A percentile compares a stretch with the other conserved stretches of the same genome.
phyloP scores from a whole-genome alignment of 2,888 invertebrate genomes.

The Mimumesa dahlbomi region DNA sequence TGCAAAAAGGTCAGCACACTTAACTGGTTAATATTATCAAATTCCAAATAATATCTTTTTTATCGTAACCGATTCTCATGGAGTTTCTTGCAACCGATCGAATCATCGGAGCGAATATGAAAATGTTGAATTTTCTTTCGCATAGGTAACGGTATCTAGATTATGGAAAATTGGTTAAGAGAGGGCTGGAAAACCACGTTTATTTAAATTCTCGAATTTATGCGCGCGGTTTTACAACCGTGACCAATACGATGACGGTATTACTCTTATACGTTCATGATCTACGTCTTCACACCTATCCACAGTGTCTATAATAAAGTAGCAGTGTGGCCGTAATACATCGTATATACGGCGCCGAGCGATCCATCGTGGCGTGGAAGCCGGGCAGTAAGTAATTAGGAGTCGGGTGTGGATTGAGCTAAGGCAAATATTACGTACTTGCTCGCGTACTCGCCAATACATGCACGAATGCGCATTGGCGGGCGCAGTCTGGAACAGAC shows the following conservation, averaged over 20 bases:
- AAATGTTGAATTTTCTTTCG: no score
- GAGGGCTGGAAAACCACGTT: no score
- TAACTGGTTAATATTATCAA: no score
- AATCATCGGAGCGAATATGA: no score
- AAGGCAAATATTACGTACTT: slow-evolving; percentile 74
- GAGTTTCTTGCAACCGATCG: no score
- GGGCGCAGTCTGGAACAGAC: slow-evolving; percentile 55
- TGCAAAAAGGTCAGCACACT: no score
- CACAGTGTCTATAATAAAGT: slow-evolving; percentile 57
- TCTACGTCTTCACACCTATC: slow-evolving; percentile 41
- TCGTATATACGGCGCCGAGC: slow-evolving; percentile 47
- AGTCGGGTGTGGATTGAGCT: slow-evolving; percentile 72
- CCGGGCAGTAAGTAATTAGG: slow-evolving; percentile 74
- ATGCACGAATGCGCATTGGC: slow-evolving; percentile 63
- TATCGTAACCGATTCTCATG: no score
- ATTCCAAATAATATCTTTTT: no score
- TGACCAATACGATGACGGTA: slow-evolving; percentile 13
- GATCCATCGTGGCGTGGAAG: slow-evolving; percentile 62
- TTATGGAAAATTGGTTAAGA: no score
- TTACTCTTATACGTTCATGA: slow-evolving; percentile 24
- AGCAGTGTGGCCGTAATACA: slow-evolving; percentile 51
- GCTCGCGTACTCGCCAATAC: slow-evolving; percentile 59
- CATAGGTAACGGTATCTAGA: no score
- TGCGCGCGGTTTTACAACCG: neutral
- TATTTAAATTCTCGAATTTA: no score